These are phyloP conservation scores for Drosophila santomea DNA, from an alignment of 1,140 invertebrate genomes.

Conservation along the genomic window DNA sequence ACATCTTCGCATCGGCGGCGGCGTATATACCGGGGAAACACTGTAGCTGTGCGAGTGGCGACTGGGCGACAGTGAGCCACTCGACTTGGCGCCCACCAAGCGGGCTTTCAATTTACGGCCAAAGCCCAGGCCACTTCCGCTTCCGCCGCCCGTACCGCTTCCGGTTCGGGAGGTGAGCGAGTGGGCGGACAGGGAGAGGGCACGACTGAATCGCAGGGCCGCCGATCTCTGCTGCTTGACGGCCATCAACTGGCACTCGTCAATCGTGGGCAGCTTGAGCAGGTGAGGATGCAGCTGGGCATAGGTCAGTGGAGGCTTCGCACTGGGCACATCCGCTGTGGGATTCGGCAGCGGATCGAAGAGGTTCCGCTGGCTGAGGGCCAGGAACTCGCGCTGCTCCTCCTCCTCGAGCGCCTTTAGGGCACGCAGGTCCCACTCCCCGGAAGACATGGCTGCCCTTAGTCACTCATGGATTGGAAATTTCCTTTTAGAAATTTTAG, in stretches of 20 bases:
- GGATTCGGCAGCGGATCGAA: conserved; percentile 69
- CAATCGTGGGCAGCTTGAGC: conserved; percentile 75
- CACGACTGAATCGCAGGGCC: conserved; percentile 70
- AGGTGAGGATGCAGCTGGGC: conserved; percentile 76
- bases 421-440: conserved; percentile 82
- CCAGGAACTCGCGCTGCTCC: conserved; percentile 77
- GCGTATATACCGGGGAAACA: conserved; percentile 74
- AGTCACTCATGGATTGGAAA: conserved; percentile 5
- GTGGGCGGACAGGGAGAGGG: conserved; percentile 76
- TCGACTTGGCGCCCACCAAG: conserved; percentile 64
- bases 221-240: conserved; percentile 53
- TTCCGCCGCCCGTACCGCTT: conserved; percentile 9
- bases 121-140: conserved; percentile 44
- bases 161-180: conserved; percentile 56
- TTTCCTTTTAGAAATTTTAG: not conserved
- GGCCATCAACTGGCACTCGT: conserved; percentile 73
- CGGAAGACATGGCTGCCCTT: conserved; percentile 67
- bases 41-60: conserved; percentile 75
- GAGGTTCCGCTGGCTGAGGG: conserved; percentile 71
- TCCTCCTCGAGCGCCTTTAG: conserved; percentile 83
- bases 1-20: conserved; percentile 77
- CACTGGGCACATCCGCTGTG: conserved; percentile 6
- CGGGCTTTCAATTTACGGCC: conserved; percentile 71
- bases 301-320: conserved; percentile 55
- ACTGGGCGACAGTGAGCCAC: conserved; percentile 65